These are phyloP conservation scores for Drosophila parvula DNA, from an alignment of 1,140 invertebrate species.

Conservation along the genomic window DNA sequence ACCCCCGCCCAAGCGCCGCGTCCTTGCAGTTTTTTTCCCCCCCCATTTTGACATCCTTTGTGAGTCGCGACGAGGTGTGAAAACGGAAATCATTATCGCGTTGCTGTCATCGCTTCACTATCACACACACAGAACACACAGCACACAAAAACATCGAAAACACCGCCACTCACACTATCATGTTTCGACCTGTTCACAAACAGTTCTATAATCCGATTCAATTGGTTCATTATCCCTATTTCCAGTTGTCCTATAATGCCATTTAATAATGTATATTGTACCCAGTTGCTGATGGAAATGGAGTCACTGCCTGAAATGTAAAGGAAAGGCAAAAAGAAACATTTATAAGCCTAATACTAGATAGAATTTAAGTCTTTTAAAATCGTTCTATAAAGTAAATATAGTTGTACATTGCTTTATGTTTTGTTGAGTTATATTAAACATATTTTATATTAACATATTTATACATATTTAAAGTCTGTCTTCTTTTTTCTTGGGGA, in stretches of 20 bases:
- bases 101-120: constrained; percentile 35
- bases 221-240: background rate
- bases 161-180: background rate
- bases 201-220: background rate
- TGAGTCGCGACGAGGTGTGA: constrained; percentile 52
- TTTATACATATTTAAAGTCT: no score
- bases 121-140: background rate
- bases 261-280: background rate
- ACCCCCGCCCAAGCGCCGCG: background rate
- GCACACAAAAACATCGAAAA: background rate
- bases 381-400: no score
- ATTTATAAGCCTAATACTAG: no score
- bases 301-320: no score
- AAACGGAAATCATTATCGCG: constrained; percentile 64
- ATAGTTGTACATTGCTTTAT: no score
- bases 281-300: background rate
- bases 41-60: constrained; percentile 38
- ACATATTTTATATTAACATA: no score
- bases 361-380: no score
- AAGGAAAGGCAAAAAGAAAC: no score
- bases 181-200: background rate
- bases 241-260: background rate
- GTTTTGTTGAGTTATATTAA: no score
- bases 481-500: no score
- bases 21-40: constrained; percentile 35